phyloP scores from a whole-genome alignment of 92 coral and sea anemone species.

The Bergia sp. region DNA sequence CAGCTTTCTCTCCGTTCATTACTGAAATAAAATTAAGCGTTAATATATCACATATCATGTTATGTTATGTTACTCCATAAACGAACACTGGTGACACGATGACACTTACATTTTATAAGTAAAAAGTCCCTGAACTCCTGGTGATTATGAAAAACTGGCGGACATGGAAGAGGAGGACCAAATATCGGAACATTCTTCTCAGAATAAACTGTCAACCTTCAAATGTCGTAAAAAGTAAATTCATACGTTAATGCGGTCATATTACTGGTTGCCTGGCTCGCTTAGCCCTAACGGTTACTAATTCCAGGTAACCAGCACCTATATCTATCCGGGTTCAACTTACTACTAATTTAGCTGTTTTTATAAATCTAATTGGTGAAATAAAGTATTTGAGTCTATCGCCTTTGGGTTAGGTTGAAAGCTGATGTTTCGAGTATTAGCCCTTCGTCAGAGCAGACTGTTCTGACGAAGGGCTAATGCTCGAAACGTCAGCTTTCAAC shows the following conservation, averaged over 20 bases:
- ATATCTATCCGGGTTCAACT: no score
- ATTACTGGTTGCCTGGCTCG: no score
- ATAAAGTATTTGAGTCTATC: no score
- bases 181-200: slow-evolving; percentile 95
- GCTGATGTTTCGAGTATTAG: no score
- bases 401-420: no score
- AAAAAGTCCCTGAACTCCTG: slow-evolving; percentile 93
- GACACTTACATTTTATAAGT: slow-evolving; percentile 89
- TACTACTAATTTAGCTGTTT: no score
- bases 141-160: slow-evolving; percentile 84
- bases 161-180: slow-evolving; percentile 97
- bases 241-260: not conserved
- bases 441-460: no score
- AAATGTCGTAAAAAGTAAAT: not conserved
- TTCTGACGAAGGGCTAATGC: no score
- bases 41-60: not conserved
- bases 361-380: no score
- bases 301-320: no score
- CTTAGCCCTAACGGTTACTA: no score
- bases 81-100: not conserved
- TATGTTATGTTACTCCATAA: not conserved
- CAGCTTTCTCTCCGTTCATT: slow-evolving; percentile 98
- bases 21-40: slow-evolving; percentile 47
- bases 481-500: no score
- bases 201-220: slow-evolving; percentile 88